Conservation (phyloP, 2,113 vertebrate species). For the Sula dactylatra region DNA sequence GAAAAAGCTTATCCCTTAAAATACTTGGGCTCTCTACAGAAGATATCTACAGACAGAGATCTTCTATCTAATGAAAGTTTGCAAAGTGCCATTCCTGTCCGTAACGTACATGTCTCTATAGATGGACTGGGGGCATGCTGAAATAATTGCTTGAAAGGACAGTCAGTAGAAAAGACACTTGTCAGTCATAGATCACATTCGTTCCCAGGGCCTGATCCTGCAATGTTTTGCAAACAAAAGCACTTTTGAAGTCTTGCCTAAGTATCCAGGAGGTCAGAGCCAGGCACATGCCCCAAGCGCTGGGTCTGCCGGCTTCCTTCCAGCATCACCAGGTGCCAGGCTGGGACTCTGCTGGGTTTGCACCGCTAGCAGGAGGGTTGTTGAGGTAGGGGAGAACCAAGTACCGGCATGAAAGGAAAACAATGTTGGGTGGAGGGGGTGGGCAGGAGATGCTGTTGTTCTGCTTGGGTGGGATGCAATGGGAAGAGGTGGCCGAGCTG, state of each 20-base stretch:
- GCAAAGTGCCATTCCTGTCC: neutral
- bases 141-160: neutral
- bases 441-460: neutral
- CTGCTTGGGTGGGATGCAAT: neutral
- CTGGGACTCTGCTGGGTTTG: neutral
- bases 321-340: rapidly evolving
- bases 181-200: neutral
- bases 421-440: rapidly evolving
- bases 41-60: neutral
- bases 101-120: neutral
- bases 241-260: neutral
- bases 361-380: neutral
- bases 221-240: neutral
- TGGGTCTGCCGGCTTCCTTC: neutral
- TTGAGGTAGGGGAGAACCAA: neutral
- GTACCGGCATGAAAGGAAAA: neutral
- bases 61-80: neutral
- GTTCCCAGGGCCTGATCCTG: neutral
- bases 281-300: rapidly evolving
- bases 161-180: neutral
- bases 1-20: neutral
- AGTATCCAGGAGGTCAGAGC: neutral
- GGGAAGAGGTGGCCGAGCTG: rapidly evolving
- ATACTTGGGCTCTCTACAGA: neutral
- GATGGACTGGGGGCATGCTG: neutral